Base-by-base conservation (phyloP, 2,113 vertebrate species). In the Emydura subglobosa region DNA sequence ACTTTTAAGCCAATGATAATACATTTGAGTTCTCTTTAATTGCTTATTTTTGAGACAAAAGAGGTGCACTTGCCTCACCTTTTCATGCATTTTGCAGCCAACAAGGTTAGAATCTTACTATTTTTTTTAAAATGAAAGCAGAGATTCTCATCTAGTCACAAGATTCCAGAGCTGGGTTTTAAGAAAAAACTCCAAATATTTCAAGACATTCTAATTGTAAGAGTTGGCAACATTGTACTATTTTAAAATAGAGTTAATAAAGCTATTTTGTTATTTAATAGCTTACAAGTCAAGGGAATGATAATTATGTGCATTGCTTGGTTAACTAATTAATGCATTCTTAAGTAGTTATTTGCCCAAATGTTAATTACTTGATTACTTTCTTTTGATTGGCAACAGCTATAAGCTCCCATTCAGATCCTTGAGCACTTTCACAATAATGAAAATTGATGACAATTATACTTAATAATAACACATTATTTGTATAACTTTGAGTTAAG, bases 291-390 rank as follows among this genome's bases (percentile, higher is more conserved):
- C 89, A 89, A 95, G 93, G 47, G 50, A 88, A 7, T 79, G 83
- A 95, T 78, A 89, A 91, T 88, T 85, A 72, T 50, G 47, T 80
- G 82, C 92, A 80, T 83, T 93, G 12, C 44, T 13, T 89, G 27
- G 6, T 87, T 93, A 86, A n/a, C 55, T 91, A 88, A 95, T 95
- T 92, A 93, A 79, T 74, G 65, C 31, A 89, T 54, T 82, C 85
- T 54, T 7, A 93, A 42, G 74, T 95, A 97, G 96, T 95, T 95
- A n/a, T 96, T 96, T 96, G 92, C 55, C n/a, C 50, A 96, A 81
- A 7, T 42, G 12, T 94, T 95, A 82, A 85, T 82, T 91, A 65
- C 31, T 85, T 93, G 57, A 91, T 94, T 95, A 85, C 88, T 94
- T 92, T 86, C 86, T 84, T 65, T 83, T 61, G 7, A 1, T 17